A percentile compares a stretch with the other conserved stretches of the same genome.
Conservation (phyloP, 2,113 vertebrate species). For the Peromyscus maniculatus region DNA sequence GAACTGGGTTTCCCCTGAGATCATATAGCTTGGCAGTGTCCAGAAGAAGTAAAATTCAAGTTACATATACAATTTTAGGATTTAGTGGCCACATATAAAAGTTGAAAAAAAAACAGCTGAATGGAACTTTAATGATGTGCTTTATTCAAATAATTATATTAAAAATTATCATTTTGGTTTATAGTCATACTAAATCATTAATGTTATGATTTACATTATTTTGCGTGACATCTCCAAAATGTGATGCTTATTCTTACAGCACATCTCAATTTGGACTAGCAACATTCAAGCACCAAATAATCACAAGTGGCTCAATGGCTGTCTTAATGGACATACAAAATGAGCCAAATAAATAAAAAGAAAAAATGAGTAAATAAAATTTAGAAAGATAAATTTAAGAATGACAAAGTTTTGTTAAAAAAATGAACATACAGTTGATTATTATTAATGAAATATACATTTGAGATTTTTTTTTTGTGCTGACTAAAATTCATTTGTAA, state of each 20-base stretch:
- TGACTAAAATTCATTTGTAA: constrained; percentile 31
- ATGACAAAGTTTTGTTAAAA: background rate
- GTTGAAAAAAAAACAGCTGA: constrained; percentile 42
- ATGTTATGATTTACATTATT: background rate
- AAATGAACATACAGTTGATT: background rate
- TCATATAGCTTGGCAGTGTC: background rate
- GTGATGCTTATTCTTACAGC: background rate
- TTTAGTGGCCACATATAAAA: constrained; percentile 20
- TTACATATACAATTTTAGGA: background rate
- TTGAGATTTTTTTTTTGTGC: constrained; percentile 3
- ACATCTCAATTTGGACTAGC: constrained; percentile 13
- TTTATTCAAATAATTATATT: constrained; percentile 30
- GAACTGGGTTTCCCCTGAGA: constrained; percentile 38
- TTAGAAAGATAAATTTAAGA: constrained; percentile 24
- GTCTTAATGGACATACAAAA: background rate
- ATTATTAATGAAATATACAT: background rate
- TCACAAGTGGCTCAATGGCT: background rate
- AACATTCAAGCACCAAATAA: background rate
- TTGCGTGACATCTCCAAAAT: constrained; percentile 20
- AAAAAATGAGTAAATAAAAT: background rate
- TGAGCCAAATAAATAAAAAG: background rate
- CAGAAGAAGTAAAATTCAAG: constrained; percentile 28
- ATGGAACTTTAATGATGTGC: background rate
- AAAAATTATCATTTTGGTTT: background rate
- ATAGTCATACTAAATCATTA: constrained; percentile 23